phyloP scores from a whole-genome alignment of 2,113 vertebrate species.

The Brevimyrus niger region DNA sequence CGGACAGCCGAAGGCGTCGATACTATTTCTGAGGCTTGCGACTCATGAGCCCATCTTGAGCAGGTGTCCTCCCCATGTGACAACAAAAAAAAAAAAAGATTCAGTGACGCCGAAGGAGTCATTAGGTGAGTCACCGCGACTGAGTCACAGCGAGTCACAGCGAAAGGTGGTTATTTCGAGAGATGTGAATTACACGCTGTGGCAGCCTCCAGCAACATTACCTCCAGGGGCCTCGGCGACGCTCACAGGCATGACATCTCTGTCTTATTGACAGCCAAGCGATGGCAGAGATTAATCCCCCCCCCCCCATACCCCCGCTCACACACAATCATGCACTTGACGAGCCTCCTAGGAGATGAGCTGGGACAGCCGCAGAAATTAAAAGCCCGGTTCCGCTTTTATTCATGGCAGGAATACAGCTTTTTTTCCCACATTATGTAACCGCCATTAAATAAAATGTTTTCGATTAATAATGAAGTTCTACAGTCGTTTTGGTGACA shows the following conservation, averaged over 20 bases:
- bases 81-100: conserved; percentile 15
- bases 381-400: background rate
- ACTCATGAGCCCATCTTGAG: background rate
- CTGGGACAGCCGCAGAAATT: background rate
- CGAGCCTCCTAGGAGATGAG: background rate
- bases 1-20: background rate
- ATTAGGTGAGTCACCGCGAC: conserved; percentile 1
- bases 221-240: background rate
- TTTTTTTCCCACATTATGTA: background rate
- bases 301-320: background rate
- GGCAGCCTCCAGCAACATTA: background rate
- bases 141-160: conserved; percentile 18
- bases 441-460: background rate
- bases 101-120: conserved; percentile 12
- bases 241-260: conserved; percentile 5
- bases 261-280: conserved; percentile 1
- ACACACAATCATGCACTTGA: background rate
- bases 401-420: background rate
- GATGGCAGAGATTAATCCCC: background rate
- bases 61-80: conserved; percentile 18
- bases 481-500: background rate
- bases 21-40: conserved; percentile 1
- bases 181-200: background rate
- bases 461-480: background rate
- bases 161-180: conserved; percentile 12